These are phyloP conservation scores for Tetrax tetrax DNA, from an alignment of 2,113 vertebrate genomes.

Conservation along the genomic window DNA sequence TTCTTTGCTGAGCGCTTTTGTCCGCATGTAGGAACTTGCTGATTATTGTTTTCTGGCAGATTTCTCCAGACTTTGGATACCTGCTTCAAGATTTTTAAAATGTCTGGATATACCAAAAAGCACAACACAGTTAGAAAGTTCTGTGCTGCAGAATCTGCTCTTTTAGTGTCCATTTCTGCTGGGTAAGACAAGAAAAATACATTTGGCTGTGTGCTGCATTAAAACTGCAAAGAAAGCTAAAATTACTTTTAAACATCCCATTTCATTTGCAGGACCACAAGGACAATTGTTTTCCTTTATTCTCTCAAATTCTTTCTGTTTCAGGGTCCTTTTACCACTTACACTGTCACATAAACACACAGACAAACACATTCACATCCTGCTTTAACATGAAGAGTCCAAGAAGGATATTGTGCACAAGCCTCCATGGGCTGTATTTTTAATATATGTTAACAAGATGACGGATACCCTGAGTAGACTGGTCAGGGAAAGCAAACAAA, in stretches of 20 bases:
- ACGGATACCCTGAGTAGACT: background rate
- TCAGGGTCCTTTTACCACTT: background rate
- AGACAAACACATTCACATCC: background rate
- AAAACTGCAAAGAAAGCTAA: background rate
- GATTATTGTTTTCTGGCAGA: background rate
- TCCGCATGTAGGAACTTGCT: background rate
- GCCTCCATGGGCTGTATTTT: background rate
- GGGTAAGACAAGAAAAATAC: background rate
- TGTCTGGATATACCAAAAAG: background rate
- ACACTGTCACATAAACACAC: background rate
- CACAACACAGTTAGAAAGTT: background rate
- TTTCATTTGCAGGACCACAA: background rate
- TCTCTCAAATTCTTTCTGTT: background rate
- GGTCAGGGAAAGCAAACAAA: conserved; percentile 30
- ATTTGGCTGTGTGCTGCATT: background rate
- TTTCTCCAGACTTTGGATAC: background rate
- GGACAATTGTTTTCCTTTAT: background rate
- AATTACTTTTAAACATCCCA: background rate
- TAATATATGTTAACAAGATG: conserved; percentile 33
- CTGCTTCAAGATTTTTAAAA: background rate
- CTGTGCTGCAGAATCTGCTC: background rate
- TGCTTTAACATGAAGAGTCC: background rate
- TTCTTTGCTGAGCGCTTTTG: background rate
- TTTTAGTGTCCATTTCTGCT: background rate
- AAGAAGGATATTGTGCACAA: background rate